phyloP scores from a whole-genome alignment of 2,797 vertebrate species.

The Schizothorax lantsangensis region DNA sequence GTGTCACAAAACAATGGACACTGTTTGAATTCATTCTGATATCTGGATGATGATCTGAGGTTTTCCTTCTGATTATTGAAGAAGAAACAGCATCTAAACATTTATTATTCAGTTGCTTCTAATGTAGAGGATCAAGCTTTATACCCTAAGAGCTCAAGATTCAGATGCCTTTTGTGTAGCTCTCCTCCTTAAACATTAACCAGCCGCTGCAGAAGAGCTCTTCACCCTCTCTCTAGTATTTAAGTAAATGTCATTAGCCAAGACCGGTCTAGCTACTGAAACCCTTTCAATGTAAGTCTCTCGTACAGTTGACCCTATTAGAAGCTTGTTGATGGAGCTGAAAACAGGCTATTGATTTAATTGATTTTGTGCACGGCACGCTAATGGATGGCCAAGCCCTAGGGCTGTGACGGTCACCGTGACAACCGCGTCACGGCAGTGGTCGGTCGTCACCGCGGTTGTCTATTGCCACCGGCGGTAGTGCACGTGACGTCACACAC shows the following conservation, averaged over 20 bases:
- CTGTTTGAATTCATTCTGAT: constrained; percentile 56
- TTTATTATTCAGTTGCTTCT: constrained; percentile 72
- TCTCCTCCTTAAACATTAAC: constrained; percentile 61
- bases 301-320: constrained; percentile 44
- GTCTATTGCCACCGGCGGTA: too few species aligned
- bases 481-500: too few species aligned
- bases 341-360: constrained; percentile 42
- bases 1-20: constrained; percentile 31
- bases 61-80: neutral
- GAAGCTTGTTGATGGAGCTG: constrained; percentile 43
- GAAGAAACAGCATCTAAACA: constrained; percentile 48
- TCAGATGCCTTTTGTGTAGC: constrained; percentile 64
- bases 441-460: too few species aligned
- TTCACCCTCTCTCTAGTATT: constrained; percentile 10
- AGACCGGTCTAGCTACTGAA: constrained; percentile 7
- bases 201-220: constrained; percentile 44
- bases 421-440: too few species aligned
- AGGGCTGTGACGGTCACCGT: too few species aligned
- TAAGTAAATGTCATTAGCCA: constrained; percentile 18
- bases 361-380: constrained; percentile 22
- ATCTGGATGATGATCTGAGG: constrained; percentile 58
- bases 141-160: constrained; percentile 62
- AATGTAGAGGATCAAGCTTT: constrained; percentile 65
- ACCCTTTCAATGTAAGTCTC: constrained; percentile 30
- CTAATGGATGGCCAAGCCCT: constrained; percentile 43